A percentile compares a stretch with the other conserved stretches of the same genome.
phyloP scores from a whole-genome alignment of 2,888 invertebrate species.

The Emesis furor region DNA sequence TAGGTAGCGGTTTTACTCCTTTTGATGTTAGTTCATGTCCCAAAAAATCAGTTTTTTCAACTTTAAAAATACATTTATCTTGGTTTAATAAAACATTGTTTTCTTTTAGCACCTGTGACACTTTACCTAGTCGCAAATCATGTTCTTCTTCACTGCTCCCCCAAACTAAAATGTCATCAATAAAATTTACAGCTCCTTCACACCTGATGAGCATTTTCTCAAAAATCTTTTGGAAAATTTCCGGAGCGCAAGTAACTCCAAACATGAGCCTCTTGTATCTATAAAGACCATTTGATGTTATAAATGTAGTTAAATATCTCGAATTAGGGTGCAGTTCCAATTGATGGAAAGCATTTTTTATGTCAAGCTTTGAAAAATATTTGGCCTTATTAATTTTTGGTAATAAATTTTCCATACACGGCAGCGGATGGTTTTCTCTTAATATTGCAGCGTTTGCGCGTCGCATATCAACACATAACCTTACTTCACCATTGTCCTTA shows the following conservation, averaged over 20 bases:
- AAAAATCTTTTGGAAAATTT: conserved; percentile 18
- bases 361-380: conserved; percentile 69
- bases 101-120: too few species aligned
- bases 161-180: background rate
- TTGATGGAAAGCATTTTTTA: conserved; percentile 75
- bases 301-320: conserved; percentile 12
- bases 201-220: conserved; percentile 13
- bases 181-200: too few species aligned
- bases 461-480: conserved; percentile 75
- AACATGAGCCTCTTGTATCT: conserved; percentile 11
- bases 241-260: conserved; percentile 31
- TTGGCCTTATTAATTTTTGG: conserved; percentile 71
- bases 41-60: conserved; percentile 51
- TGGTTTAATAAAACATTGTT: conserved; percentile 62
- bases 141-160: too few species aligned
- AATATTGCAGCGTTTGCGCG: conserved; percentile 75
- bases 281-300: background rate
- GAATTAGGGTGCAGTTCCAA: conserved; percentile 22
- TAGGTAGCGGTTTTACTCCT: conserved; percentile 64
- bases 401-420: conserved; percentile 72
- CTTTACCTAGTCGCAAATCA: too few species aligned
- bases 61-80: conserved; percentile 57
- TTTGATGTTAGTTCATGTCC: conserved; percentile 64
- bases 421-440: conserved; percentile 75
- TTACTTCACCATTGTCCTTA: conserved; percentile 69